Evolutionary conservation across 2,888 invertebrate genomes (phyloP), one percentile per base, ranked within the genome.

Genomic region (Eugnorisma glareosa): DNA sequence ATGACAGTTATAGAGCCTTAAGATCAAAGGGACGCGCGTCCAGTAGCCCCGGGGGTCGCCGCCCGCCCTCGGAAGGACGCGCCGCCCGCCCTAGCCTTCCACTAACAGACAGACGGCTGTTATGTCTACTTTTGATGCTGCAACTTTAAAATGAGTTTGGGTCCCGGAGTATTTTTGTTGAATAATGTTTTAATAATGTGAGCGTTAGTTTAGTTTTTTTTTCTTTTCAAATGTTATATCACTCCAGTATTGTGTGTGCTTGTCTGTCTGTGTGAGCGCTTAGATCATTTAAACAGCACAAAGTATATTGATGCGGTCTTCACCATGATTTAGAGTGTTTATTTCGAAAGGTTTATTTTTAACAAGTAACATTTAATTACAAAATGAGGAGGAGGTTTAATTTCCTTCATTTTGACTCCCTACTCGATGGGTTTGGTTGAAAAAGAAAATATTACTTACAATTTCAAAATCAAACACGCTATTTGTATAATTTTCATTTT

Each of bases 51-150:
- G 59, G 72, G 72, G 88, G 85, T 88, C 82, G 84, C 77, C 82
- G 89, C 77, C 86, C 89, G 90, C 89, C 90, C 86, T 89, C 75
- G 89, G 90, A 90, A 90, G 90, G 91, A 89, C 90, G 84, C 83
- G 73, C 83, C 90, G 90, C 84, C 90, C 90, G 86, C 88, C 90
- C 86, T 87, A 74, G 81, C 83, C 85, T 88, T 89, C 86, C 88
- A 86, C 78, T 75, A 61, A 77, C 72, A 67, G 51, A 75, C 40
- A 78, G 54, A 69, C 54, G 43, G 1, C 40, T 28, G 57, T 78
- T 69, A 71, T 59, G 67, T 74, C 35, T 40, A 18, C 31, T 57
- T 45, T 35, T 3, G 73, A 64, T 73, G 51, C 70, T 70, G 70
- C 31, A 80, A 80, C 43, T 10, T 57, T 13, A 3, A 43, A 43